phyloP scores from a whole-genome alignment of 2,113 vertebrate species.

The Gambusia affinis region DNA sequence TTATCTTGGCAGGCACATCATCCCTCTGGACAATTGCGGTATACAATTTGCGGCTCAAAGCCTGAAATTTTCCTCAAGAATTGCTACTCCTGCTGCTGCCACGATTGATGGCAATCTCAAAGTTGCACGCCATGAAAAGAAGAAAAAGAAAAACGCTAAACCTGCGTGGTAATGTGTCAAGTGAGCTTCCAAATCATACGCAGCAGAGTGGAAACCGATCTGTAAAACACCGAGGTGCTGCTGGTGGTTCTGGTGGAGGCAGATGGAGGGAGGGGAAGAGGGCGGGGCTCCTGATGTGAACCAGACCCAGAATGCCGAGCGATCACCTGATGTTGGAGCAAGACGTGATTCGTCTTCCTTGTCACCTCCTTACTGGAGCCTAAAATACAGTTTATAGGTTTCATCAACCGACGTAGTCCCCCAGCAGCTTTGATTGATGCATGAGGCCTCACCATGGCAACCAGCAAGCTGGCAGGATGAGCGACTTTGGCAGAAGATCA shows the following conservation, averaged over 20 bases:
- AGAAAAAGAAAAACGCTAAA: background rate
- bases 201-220: background rate
- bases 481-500: slow-evolving; percentile 47
- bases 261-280: background rate
- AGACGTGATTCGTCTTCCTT: slow-evolving; percentile 45
- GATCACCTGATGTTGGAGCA: background rate
- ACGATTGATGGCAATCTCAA: slow-evolving; percentile 10
- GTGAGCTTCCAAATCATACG: slow-evolving; percentile 32
- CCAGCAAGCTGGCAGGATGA: slow-evolving; percentile 39
- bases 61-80: slow-evolving; percentile 27
- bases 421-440: slow-evolving; percentile 66
- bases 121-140: slow-evolving; percentile 9
- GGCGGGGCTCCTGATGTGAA: slow-evolving; percentile 5
- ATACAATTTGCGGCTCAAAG: slow-evolving; percentile 20
- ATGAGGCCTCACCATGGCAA: slow-evolving; percentile 57
- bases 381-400: slow-evolving; percentile 56
- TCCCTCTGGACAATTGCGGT: slow-evolving; percentile 32
- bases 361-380: slow-evolving; percentile 44
- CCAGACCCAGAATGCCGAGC: slow-evolving; percentile 1
- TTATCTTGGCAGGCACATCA: slow-evolving; percentile 48
- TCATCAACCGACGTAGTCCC: slow-evolving; percentile 47
- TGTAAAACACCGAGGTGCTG: background rate
- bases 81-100: slow-evolving; percentile 34
- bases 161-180: slow-evolving; percentile 1
- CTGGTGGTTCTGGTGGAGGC: background rate